Base-by-base conservation (phyloP, 1,140 invertebrate species). In the Drosophila chauvacae region DNA sequence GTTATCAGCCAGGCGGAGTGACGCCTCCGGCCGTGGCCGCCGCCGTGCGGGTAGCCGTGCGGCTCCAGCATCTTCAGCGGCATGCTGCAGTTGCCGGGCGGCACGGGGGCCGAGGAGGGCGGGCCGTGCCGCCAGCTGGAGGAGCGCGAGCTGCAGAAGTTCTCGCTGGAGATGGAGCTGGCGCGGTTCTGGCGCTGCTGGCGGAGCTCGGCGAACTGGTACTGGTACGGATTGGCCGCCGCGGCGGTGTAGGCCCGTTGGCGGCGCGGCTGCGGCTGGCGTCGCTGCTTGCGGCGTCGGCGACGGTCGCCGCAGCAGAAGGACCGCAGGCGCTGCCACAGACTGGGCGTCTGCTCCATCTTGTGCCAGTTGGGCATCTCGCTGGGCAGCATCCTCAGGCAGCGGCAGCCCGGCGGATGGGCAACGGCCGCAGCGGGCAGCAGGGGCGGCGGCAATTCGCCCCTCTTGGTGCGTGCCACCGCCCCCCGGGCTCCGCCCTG, bases 1-100 rank as follows among this genome's bases (percentile, higher is more conserved):
- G 97, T 97, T 6, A 98, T 96, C 23, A 97, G 93, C 97, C 97
- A 98, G 0, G 97, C 97, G 0, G 97, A 96, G 5, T 96, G 95
- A 60, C 96, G 93, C 28, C 96, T 93, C 80, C 96, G 96, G 1
- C 84, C 85, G 14, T 91, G 81, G 0, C 96, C 37, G 5, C 53
- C 53, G 5, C 53, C 45, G 23, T 83, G 84, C 7, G 48, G 41
- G 26, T 86, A 85, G 1, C 78, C 77, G 28, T 81, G 77, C 0
- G 96, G 96, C 80, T 97, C 96, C 14, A 97, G 91, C 30, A 96
- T 81, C 68, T 96, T 94, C 45, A 97, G 92, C 0, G 96, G 96
- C 61, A 97, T 95, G 1, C 95, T 95, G 84, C 95, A 96, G 64
- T 95, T 95, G 13, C 71, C 55, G 9, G 68, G 75, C 26, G 68